Conservation (phyloP, 2,888 invertebrate species). For the Odontothrips loti region DNA sequence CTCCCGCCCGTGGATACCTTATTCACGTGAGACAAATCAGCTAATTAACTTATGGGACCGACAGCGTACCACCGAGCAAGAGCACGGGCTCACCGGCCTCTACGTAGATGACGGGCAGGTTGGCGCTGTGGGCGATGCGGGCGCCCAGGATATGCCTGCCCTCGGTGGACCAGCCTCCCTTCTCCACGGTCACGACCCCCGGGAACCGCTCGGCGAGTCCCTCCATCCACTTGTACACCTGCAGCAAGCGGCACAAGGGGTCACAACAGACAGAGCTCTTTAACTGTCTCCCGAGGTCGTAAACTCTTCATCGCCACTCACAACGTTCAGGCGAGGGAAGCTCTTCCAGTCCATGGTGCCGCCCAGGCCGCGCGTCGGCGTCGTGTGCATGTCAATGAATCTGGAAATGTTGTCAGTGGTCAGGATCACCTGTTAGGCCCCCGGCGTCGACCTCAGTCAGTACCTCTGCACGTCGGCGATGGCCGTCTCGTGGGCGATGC, state of each 20-base stretch:
- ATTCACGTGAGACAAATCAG: neutral
- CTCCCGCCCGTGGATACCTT: neutral
- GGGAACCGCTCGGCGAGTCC: neutral
- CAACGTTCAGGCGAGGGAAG: neutral
- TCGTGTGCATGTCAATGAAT: neutral
- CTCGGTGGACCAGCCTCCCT: neutral
- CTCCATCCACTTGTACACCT: neutral
- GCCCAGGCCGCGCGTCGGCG: neutral
- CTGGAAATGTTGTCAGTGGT: neutral
- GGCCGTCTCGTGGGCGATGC: neutral
- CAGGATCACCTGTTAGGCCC: neutral
- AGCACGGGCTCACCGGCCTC: neutral
- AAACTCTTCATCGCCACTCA: neutral
- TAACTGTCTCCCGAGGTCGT: neutral
- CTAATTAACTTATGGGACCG: neutral
- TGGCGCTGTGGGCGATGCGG: neutral
- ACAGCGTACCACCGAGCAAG: neutral
- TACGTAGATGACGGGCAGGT: neutral
- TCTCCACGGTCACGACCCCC: neutral
- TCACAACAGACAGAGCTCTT: neutral
- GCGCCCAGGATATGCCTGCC: constrained; percentile 1
- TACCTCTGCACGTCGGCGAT: neutral
- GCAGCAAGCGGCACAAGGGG: neutral
- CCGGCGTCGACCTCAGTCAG: neutral
- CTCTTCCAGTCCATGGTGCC: neutral